These are phyloP conservation scores for Tenualosa ilisha DNA, from an alignment of 2,797 vertebrate species.

Conservation along the genomic window DNA sequence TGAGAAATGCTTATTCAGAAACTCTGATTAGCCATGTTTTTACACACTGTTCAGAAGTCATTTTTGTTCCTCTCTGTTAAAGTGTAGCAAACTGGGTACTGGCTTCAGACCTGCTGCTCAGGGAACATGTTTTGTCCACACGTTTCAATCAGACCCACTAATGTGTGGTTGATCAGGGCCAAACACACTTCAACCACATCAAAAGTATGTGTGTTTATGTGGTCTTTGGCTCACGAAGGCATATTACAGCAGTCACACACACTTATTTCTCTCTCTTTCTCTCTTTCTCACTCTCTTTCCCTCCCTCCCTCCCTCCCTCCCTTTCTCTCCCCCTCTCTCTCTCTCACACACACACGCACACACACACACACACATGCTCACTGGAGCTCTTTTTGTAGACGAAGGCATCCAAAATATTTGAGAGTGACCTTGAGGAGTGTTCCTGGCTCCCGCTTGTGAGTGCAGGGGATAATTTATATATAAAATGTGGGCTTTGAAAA, in stretches of 20 bases:
- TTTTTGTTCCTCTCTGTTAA: not conserved
- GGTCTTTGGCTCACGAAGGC: not conserved
- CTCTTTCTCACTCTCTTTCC: not conserved
- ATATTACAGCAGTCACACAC: slow-evolving; percentile 10
- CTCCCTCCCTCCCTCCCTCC: slow-evolving; percentile 24
- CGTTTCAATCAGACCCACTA: slow-evolving; percentile 32
- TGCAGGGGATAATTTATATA: slow-evolving; percentile 77
- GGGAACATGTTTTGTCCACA: slow-evolving; percentile 4
- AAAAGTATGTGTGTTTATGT: slow-evolving; percentile 19
- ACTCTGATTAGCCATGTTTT: not conserved
- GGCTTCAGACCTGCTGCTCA: not conserved
- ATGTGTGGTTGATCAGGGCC: slow-evolving; percentile 22
- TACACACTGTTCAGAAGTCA: not conserved
- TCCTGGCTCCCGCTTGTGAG: slow-evolving; percentile 65
- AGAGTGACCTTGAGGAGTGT: slow-evolving; percentile 72
- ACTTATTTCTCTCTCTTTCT: slow-evolving; percentile 16
- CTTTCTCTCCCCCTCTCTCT: not conserved
- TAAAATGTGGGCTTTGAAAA: slow-evolving; percentile 76
- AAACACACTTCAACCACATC: slow-evolving; percentile 36
- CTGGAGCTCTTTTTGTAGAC: slow-evolving; percentile 34
- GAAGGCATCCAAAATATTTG: slow-evolving; percentile 65
- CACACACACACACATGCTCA: not conserved
- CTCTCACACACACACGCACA: not conserved
- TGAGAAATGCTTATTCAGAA: not conserved
- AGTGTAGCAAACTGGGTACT: not conserved